phyloP scores from a whole-genome alignment of 2,797 vertebrate genomes.

The Karalla daura region DNA sequence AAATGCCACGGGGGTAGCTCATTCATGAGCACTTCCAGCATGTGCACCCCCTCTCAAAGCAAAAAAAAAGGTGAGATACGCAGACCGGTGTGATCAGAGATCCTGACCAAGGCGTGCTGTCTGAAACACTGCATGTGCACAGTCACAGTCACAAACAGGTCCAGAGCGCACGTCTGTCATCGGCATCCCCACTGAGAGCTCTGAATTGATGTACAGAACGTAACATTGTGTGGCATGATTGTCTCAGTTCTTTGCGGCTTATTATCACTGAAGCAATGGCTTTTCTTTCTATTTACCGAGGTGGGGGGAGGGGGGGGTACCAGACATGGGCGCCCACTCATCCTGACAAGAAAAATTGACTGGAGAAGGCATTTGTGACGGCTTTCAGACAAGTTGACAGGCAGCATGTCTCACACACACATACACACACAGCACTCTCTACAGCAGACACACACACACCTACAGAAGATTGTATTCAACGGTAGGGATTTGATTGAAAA shows the following conservation, averaged over 20 bases:
- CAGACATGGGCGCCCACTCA: slow-evolving; percentile 28
- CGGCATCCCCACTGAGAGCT: slow-evolving; percentile 1
- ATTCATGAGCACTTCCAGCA: slow-evolving; percentile 18
- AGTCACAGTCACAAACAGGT: neutral
- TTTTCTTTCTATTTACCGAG: slow-evolving; percentile 39
- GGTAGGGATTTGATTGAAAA: slow-evolving; percentile 33
- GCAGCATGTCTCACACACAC: slow-evolving; percentile 37
- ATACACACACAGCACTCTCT: slow-evolving; percentile 17
- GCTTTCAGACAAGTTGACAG: slow-evolving; percentile 57
- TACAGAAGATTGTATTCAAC: slow-evolving; percentile 11
- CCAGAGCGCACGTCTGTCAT: neutral
- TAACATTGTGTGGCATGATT: neutral
- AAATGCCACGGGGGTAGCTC: slow-evolving; percentile 28
- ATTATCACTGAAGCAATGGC: slow-evolving; percentile 18
- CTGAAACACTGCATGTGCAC: neutral
- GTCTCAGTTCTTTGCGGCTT: slow-evolving; percentile 1
- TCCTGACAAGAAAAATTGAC: slow-evolving; percentile 1
- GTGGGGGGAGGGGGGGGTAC: neutral
- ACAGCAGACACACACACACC: slow-evolving; percentile 13
- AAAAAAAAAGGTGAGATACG: neutral
- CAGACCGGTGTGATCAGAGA: neutral
- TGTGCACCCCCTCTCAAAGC: neutral
- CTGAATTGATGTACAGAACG: neutral
- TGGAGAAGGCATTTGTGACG: slow-evolving; percentile 18
- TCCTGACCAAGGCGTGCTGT: neutral